Evolutionary conservation across 2,113 vertebrate genomes (phyloP), one percentile per base, ranked within the genome.

Genomic region (Arenaria interpres): DNA sequence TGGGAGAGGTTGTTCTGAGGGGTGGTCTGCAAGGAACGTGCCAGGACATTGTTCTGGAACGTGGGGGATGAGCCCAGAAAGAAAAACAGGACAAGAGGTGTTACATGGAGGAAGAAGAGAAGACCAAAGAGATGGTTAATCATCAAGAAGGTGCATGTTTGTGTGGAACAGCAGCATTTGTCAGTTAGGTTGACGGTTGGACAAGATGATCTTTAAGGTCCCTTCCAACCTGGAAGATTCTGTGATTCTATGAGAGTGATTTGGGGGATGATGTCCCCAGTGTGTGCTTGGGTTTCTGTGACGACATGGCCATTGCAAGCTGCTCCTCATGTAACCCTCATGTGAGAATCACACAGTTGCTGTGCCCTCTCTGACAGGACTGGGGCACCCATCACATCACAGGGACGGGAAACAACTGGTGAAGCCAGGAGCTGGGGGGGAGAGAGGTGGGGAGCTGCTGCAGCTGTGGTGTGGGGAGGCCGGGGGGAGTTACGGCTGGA

Each of bases 1-100:
- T 25, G 28, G 16, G 8, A 59, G 43, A 71, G 14, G 32, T 18
- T 46, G 19, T 71, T 85, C 57, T 63, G 46, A 62, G 37, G 46
- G 17, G 14, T 1, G 0, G 6, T 41, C 50, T 68, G 28, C 48
- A 83, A 56, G 22, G 41, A 76, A 57, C 0, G 0, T 60, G 11
- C 43, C 7, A 16, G 22, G 30, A 37, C 16, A 12, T 53, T 53
- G 21, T 35, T 81, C 41, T 90, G n/a, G 64, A 21, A 33, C 7
- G 7, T 19, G 35, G 22, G 7, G 11, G 10, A 73, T 53, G 30
- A 89, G 10, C 8, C 20, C 37, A 59, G 48, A 81, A 88, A 62
- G 51, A 78, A 75, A 80, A 91, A 45, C 0, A 1, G 27, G 37
- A 8, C 51, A 82, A 69, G 12, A 79, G 43, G 35, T 3, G 3